Percentiles rank a stretch among this genome's conserved stretches.
Conservation (phyloP, 2,888 invertebrate genomes). For the Drosophila sordidula region DNA sequence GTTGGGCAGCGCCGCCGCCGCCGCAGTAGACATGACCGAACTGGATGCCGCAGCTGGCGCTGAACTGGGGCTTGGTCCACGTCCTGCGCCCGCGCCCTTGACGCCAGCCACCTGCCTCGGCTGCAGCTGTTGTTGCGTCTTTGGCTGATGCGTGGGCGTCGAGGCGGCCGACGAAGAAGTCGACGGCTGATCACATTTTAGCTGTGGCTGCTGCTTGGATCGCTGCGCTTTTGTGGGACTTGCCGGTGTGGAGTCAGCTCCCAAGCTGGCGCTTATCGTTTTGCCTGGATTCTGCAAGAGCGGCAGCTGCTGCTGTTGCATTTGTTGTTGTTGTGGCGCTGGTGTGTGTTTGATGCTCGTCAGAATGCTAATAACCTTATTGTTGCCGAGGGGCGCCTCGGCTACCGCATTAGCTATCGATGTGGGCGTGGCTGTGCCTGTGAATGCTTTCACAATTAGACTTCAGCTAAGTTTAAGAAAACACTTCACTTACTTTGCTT, state of each 20-base stretch:
- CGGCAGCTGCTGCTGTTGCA: constrained; percentile 17
- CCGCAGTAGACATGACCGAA: constrained; percentile 25
- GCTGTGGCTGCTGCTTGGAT: constrained; percentile 7
- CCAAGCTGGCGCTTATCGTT: constrained; percentile 4
- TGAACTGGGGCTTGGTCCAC: background rate
- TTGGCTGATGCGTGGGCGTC: constrained; percentile 71
- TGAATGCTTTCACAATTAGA: background rate
- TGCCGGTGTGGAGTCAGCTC: background rate
- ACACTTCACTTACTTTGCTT: constrained; percentile 59
- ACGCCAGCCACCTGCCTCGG: constrained; percentile 5
- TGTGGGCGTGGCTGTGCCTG: constrained; percentile 69
- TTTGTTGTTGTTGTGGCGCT: constrained; percentile 12
- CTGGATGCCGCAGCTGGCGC: constrained; percentile 14
- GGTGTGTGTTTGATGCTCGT: constrained; percentile 39
- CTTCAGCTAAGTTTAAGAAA: too few species aligned
- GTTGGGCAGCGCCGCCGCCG: constrained; percentile 28
- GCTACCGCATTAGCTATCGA: constrained; percentile 72
- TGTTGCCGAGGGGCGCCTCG: constrained; percentile 56
- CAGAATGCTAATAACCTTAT: constrained; percentile 41
- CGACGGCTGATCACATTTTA: constrained; percentile 47
- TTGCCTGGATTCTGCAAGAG: constrained; percentile 35
- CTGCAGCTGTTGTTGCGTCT: constrained; percentile 28
- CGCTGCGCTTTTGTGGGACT: constrained; percentile 23
- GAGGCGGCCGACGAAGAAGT: constrained; percentile 72
- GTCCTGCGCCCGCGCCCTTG: constrained; percentile 2